Percentiles rank a stretch among this genome's conserved stretches.
Conservation (phyloP, 2,797 vertebrate genomes). For the Sebastes jordani region DNA sequence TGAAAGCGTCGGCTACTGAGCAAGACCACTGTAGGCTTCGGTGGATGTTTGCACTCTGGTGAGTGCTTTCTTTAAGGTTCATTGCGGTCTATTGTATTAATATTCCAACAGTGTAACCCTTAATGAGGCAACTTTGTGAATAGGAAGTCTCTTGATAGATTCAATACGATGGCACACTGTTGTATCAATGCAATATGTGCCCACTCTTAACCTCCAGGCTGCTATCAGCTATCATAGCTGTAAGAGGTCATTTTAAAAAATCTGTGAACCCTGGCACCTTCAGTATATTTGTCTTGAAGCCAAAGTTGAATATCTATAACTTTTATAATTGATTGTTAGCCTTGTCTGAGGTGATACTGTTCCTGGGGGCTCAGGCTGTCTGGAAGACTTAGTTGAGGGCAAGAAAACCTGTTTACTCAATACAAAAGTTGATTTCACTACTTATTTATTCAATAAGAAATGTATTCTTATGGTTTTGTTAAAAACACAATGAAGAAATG, state of each 20-base stretch:
- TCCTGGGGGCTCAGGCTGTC: not conserved
- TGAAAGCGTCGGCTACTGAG: not conserved
- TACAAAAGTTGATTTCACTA: not conserved
- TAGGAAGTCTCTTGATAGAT: not conserved
- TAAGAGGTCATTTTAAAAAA: no score
- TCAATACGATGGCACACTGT: not conserved
- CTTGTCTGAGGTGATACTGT: not conserved
- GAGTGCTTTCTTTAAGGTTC: conserved; percentile 6
- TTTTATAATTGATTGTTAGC: not conserved
- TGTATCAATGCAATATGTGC: not conserved
- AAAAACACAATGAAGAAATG: not conserved
- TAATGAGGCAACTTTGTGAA: conserved; percentile 1
- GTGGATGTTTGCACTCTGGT: not conserved
- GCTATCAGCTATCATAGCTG: not conserved
- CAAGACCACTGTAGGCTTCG: not conserved
- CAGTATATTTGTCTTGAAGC: not conserved
- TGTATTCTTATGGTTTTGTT: not conserved
- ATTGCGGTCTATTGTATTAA: not conserved
- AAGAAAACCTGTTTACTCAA: not conserved
- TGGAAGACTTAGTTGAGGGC: not conserved
- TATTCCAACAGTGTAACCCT: not conserved
- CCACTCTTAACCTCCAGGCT: not conserved
- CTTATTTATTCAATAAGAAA: not conserved
- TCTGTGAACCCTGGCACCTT: not conserved
- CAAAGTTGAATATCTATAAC: not conserved